These are phyloP conservation scores for Caenorhabditis becei DNA, from an alignment of 2,888 invertebrate species.

Conservation along the genomic window DNA sequence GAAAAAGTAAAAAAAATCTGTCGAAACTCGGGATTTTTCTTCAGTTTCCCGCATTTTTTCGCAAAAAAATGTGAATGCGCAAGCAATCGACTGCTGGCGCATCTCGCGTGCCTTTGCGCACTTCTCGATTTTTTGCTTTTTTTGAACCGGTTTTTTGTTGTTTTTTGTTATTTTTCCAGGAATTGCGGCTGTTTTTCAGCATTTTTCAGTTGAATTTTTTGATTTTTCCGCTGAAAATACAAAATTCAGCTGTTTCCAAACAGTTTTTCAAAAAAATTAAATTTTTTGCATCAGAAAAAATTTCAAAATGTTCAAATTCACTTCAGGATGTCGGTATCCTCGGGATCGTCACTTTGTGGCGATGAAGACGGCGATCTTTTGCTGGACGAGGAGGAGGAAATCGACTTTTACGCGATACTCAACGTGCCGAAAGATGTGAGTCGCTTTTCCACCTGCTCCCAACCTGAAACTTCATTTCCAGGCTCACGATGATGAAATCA, in stretches of 20 bases:
- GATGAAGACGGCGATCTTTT: constrained; percentile 71
- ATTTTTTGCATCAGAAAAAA: constrained; percentile 37
- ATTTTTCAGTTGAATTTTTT: not conserved
- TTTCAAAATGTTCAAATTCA: not conserved
- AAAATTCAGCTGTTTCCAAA: not conserved
- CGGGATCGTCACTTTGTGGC: constrained; percentile 69
- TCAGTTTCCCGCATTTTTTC: not conserved
- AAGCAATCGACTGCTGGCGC: not conserved
- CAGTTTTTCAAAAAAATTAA: not conserved
- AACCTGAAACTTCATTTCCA: constrained; percentile 83
- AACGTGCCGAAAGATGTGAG: constrained; percentile 78
- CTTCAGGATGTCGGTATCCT: constrained; percentile 70
- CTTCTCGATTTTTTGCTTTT: not conserved
- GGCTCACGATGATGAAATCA: constrained; percentile 95
- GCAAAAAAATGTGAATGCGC: not conserved
- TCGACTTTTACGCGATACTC: constrained; percentile 80
- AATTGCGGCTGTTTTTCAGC: not conserved
- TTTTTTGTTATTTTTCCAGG: not conserved
- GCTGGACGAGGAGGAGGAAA: constrained; percentile 74
- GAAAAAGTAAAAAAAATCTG: not conserved
- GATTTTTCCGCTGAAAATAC: not conserved
- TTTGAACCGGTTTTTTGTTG: not conserved
- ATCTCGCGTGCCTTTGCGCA: not conserved
- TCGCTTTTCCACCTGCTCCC: not conserved
- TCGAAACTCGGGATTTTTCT: not conserved